Evolutionary conservation across 1,140 invertebrate genomes (phyloP).

Genomic region (Aphaenogaster floridana): DNA sequence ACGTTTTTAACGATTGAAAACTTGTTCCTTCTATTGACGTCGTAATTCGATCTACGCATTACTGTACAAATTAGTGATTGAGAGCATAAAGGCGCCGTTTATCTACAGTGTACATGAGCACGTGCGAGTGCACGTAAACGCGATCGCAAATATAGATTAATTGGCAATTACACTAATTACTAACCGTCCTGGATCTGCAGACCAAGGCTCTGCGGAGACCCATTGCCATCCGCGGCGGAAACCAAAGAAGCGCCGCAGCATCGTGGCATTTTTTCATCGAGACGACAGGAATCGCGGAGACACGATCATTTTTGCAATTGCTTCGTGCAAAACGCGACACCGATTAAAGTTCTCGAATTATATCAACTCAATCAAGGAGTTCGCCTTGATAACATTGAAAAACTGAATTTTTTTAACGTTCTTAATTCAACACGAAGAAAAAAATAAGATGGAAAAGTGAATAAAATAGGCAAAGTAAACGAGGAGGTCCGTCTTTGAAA

Average conservation of each 20-base stretch:
- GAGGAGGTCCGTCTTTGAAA: neutral
- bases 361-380: neutral
- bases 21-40: neutral
- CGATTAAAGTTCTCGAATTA: constrained; percentile 35
- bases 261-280: constrained; percentile 82
- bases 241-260: constrained; percentile 83
- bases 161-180: constrained; percentile 80
- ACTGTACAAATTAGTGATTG: constrained; percentile 8
- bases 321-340: constrained; percentile 3
- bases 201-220: constrained; percentile 78
- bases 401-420: constrained; percentile 8
- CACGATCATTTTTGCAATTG: constrained; percentile 60
- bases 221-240: constrained; percentile 79
- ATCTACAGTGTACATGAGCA: neutral
- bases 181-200: constrained; percentile 84
- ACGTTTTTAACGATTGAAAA: neutral
- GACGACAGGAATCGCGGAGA: constrained; percentile 39
- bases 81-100: constrained; percentile 16
- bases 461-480: neutral
- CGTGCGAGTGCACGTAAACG: constrained; percentile 15
- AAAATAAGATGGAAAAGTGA: neutral
- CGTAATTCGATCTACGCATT: neutral
- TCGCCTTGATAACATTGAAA: neutral
- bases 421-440: neutral
- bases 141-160: constrained; percentile 59